Conservation (phyloP, 2,797 vertebrate genomes). For the Rhinella marina region DNA sequence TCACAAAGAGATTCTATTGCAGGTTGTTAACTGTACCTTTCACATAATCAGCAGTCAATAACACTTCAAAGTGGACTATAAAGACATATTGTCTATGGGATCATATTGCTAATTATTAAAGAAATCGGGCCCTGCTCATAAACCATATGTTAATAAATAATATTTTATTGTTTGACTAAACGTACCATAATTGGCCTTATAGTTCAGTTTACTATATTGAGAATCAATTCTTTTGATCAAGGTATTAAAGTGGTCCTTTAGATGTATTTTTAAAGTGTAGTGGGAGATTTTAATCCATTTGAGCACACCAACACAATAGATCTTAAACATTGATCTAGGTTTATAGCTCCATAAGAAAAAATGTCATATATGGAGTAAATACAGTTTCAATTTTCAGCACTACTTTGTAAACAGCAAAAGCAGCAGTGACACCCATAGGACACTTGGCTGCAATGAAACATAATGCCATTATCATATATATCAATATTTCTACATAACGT, state of each 20-base stretch:
- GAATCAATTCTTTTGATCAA: not conserved
- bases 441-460: not conserved
- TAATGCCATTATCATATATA: not conserved
- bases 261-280: not conserved
- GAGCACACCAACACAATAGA: not conserved
- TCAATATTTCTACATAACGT: not conserved
- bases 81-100: not conserved
- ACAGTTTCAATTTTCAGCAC: not conserved
- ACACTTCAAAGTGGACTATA: slow-evolving; percentile 16
- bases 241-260: not conserved
- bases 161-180: not conserved
- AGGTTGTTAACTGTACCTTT: slow-evolving; percentile 28
- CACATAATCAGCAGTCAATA: slow-evolving; percentile 16
- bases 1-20: slow-evolving; percentile 24
- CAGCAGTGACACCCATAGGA: not conserved
- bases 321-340: not conserved
- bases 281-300: not conserved
- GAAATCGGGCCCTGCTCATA: not conserved
- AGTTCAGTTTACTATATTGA: not conserved
- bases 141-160: not conserved
- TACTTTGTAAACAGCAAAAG: not conserved
- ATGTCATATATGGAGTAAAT: not conserved
- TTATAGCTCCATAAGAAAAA: not conserved
- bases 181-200: not conserved
- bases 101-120: not conserved